A percentile compares a stretch with the other conserved stretches of the same genome.
phyloP scores from a whole-genome alignment of 2,888 invertebrate genomes.

The Dasypolia templi region DNA sequence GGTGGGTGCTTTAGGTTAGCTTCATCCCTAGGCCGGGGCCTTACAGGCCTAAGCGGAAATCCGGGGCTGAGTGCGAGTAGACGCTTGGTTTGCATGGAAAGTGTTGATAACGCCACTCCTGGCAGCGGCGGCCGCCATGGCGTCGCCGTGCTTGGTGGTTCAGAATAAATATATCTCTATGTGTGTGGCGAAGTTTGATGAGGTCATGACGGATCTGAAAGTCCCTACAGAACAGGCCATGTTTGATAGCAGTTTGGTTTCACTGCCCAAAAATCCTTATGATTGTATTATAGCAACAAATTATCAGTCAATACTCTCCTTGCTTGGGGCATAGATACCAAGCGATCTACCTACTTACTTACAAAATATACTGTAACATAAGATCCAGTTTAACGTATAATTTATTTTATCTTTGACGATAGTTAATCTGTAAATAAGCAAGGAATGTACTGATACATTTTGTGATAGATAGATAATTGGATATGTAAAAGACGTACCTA shows the following conservation, averaged over 20 bases:
- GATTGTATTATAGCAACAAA: background rate
- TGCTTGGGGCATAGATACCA: background rate
- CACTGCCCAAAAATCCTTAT: background rate
- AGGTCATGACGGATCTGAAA: background rate
- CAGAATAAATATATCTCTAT: background rate
- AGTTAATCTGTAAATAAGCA: slow-evolving; percentile 14
- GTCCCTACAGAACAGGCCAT: background rate
- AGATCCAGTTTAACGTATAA: slow-evolving; percentile 6
- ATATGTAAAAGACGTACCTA: background rate
- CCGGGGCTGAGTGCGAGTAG: no score
- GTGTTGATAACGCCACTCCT: no score
- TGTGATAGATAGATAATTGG: background rate
- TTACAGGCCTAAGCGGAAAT: no score
- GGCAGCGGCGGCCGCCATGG: background rate
- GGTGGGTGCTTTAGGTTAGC: no score
- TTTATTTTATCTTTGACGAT: slow-evolving; percentile 26
- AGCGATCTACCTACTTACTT: background rate
- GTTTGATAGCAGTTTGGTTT: background rate
- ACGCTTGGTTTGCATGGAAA: no score
- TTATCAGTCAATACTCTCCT: slow-evolving; percentile 19
- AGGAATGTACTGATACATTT: background rate
- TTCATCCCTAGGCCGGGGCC: no score
- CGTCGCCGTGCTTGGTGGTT: background rate
- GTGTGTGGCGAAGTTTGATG: background rate
- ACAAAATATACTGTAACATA: background rate